Evolutionary conservation across 2,797 vertebrate genomes (phyloP), one percentile per base, ranked within the genome.

Genomic region (Betta splendens): DNA sequence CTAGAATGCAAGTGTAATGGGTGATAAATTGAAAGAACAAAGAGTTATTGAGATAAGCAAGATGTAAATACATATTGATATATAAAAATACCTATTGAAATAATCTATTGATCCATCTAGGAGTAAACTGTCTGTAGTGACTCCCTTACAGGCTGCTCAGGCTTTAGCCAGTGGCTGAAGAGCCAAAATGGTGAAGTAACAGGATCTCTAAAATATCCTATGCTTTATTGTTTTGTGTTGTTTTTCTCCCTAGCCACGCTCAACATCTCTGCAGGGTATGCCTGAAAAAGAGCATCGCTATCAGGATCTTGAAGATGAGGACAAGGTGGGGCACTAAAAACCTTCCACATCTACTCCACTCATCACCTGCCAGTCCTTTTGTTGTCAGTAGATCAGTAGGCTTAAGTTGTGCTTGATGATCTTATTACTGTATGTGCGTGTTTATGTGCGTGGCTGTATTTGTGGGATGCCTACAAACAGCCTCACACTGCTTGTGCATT

Each of bases 181-280:
- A 73, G 61, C 40, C 35, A 63, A 64, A 77, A 71, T 61, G 10
- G 33, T 35, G 17, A 31, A 45, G 26, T n/a, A 46, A 38, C 5
- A 25, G 52, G 22, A 54, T 50, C 31, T 55, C 26, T 18, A 15
- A 26, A 39, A 21, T 43, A 56, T 36, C 15, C 18, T n/a, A 43
- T 37, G 7, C 1, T 37, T 37, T 6, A 32, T 52, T 2, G 38
- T 23, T 25, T 8, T 28, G 1, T 18, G 10, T 66, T 17, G 10
- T 49, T 16, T 52, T 2, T 68, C 21, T 57, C 23, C 56, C 9
- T 16, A 91, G 90, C 89, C 90, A 51, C 90, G 87, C 15, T 91
- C 89, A 35, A 53, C 84, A 11, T 90, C 89, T 56, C 33, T 83
- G 1, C 88, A 88, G 62, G 87, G 80, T 36, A 64, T 57, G 46